Evolutionary conservation across 2,797 vertebrate genomes (phyloP).

Genomic region (Syndactyla subalaris): DNA sequence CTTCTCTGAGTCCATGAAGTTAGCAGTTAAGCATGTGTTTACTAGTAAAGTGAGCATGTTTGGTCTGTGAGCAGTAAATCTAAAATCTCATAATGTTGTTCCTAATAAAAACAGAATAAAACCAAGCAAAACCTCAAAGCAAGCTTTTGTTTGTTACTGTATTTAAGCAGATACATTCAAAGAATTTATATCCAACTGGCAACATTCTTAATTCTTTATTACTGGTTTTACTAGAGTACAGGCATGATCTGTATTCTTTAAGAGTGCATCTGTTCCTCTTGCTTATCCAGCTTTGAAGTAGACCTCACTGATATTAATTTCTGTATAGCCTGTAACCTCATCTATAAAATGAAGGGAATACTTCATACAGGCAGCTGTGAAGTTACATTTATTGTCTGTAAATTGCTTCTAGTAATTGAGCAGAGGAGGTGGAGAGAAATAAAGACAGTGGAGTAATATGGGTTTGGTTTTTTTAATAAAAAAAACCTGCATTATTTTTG

Average conservation of each 20-base stretch:
- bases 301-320: slow-evolving; percentile 57
- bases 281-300: slow-evolving; percentile 56
- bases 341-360: slow-evolving; percentile 68
- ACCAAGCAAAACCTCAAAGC: background rate
- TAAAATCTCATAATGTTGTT: slow-evolving; percentile 1
- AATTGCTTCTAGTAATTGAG: slow-evolving; percentile 70
- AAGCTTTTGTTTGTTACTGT: slow-evolving; percentile 31
- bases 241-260: slow-evolving; percentile 44
- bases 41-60: background rate
- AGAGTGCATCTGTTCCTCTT: slow-evolving; percentile 47
- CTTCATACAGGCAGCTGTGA: slow-evolving; percentile 67
- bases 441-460: slow-evolving; percentile 54
- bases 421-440: slow-evolving; percentile 59
- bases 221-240: slow-evolving; percentile 8
- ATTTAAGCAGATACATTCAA: slow-evolving; percentile 22
- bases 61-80: background rate
- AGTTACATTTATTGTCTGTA: slow-evolving; percentile 70
- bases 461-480: background rate
- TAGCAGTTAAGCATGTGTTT: background rate
- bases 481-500: slow-evolving; percentile 51
- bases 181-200: slow-evolving; percentile 17
- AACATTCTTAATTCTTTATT: slow-evolving; percentile 46
- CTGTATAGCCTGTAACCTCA: slow-evolving; percentile 59
- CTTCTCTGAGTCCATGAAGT: background rate
- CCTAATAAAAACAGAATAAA: slow-evolving; percentile 19